Evolutionary conservation across 2,888 invertebrate genomes (phyloP), one percentile per base, ranked within the genome.

Genomic region (Melanchra persicariae): DNA sequence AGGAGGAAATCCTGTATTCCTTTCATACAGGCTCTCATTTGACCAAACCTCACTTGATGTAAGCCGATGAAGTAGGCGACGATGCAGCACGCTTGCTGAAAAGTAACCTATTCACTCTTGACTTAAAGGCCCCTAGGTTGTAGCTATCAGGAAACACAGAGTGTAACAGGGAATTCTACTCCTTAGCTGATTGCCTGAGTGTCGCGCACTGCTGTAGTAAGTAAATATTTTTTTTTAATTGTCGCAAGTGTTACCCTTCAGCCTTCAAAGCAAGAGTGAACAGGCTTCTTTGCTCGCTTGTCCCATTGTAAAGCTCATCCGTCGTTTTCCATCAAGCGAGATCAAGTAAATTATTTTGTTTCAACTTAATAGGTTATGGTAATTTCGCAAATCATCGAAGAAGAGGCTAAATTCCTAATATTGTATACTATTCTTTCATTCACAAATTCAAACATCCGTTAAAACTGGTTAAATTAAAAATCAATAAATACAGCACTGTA

Each of bases 391-490:
- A 22, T 45, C 12, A 15, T 58, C n/a, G 1, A 9, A 65, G 1
- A 57, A 8, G 22, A 34, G 22, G 4, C 19, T 19, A 17, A 6
- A 62, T 12, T 40, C 3, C 26, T 22, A 26, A 34, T 59, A 19
- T 47, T 34, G 2, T n/a, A 19, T 45, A 22, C 24, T 1, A 6
- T 49, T 40, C 1, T 22, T 47, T 54, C 45, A 71, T 61, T 10
- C 19, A 22, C 22, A 45, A 24, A 0, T 19, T n/a, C 10, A 5
- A 43, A 74, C 43, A 43, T 49, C 19, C 26, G 17, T 54, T 59
- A 30, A 49, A 69, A 70, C 34, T 22, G 8, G 59, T 75, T 51
- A 22, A 40, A 52, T 47, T 45, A n/a, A 61, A 60, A 62, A 55
- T 15, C 7, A 40, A 30, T 59, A 54, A 37, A 54, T 8, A n/a